Base-by-base conservation (phyloP, 1,140 invertebrate genomes). In the Gerris buenoi region DNA sequence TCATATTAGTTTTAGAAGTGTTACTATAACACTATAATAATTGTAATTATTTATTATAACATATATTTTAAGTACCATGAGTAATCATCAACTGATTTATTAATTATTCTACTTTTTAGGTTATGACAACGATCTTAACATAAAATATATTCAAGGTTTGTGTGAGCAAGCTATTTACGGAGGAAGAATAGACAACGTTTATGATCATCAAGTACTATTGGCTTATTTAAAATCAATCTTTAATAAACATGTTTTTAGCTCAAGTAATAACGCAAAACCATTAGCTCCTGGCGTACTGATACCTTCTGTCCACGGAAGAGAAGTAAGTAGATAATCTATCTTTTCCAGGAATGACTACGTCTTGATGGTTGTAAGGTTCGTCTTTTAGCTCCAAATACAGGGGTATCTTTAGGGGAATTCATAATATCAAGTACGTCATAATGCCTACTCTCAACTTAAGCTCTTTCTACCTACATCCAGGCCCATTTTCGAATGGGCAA, bases 151-250 rank as follows among this genome's bases (percentile, higher is more conserved):
- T 56, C 86, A 87, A 71, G 91, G 92, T 5, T 76, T 97, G 2
- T 84, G 88, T 73, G 86, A 90, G 72, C 83, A 86, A 65, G 88
- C 90, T 0, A 86, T 95, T 66, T 97, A 95, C 74, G 93, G 93
- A 1, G 93, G 93, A 1, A 78, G 91, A 58, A 82, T 97, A 5
- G 91, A 95, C 74, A 91, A 93, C 71, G 74, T 79, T 5, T 86
- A 88, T 74, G 94, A 97, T 78, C 75, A 84, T 64, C 77, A 83
- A 60, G 86, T 93, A 1, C 75, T 97, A 25, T 77, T 81, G 14
- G 84, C 87, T 0, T 93, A 94, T 74, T 75, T 95, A 1, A 74
- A 79, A n/a, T 81, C 86, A 56, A 87, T 87, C 72, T 93, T 93
- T 77, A 84, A 77, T 59, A 72, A 79, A 74, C 76, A 83, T 76